Percentiles rank a stretch among this genome's conserved stretches.
These are phyloP conservation scores for Cyclopterus lumpus DNA, from an alignment of 2,797 vertebrate species.

Conservation along the genomic window DNA sequence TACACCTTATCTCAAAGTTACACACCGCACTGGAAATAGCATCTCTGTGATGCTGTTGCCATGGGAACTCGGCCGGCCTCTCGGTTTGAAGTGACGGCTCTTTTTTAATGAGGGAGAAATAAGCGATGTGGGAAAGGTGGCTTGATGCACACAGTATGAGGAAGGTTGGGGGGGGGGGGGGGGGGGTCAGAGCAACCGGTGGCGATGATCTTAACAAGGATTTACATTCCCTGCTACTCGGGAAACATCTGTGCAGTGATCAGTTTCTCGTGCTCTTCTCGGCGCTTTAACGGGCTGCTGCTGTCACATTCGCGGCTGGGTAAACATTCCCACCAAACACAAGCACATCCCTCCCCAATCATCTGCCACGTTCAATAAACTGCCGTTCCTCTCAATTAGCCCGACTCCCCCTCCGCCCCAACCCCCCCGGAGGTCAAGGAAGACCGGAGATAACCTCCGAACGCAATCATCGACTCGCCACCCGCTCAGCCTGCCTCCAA, in stretches of 20 bases:
- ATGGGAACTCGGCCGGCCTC: slow-evolving; percentile 69
- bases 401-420: slow-evolving; percentile 55
- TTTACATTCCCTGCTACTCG: slow-evolving; percentile 26
- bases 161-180: slow-evolving; percentile 12
- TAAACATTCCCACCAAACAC: slow-evolving; percentile 58
- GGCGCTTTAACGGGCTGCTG: not conserved
- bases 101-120: slow-evolving; percentile 71
- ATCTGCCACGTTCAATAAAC: slow-evolving; percentile 46
- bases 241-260: slow-evolving; percentile 11
- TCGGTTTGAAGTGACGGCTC: slow-evolving; percentile 59
- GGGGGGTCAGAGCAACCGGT: slow-evolving; percentile 42
- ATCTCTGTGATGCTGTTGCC: slow-evolving; percentile 76
- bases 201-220: slow-evolving; percentile 24
- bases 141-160: slow-evolving; percentile 24
- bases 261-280: not conserved
- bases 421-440: slow-evolving; percentile 66
- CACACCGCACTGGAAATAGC: slow-evolving; percentile 73
- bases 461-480: slow-evolving; percentile 69
- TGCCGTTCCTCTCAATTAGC: slow-evolving; percentile 76
- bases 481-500: slow-evolving; percentile 52
- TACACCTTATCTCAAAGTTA: slow-evolving; percentile 78
- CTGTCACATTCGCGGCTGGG: slow-evolving; percentile 33
- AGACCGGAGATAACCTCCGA: slow-evolving; percentile 77
- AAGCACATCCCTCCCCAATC: slow-evolving; percentile 47
- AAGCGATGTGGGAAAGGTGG: slow-evolving; percentile 49